A percentile compares a stretch with the other conserved stretches of the same genome.
Conservation (phyloP, 2,888 invertebrate genomes). For the Torymus auratus region DNA sequence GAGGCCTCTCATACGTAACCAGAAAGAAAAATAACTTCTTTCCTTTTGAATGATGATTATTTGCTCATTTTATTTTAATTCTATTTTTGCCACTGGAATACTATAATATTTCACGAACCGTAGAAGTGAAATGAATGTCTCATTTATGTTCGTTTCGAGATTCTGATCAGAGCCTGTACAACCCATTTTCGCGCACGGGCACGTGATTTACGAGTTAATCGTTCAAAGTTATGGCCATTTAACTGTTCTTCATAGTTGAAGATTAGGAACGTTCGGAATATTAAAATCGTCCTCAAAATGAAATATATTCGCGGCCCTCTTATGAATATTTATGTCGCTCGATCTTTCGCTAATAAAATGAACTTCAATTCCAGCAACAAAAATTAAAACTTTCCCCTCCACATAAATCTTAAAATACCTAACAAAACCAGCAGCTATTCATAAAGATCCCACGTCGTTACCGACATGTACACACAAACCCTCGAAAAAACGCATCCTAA, state of each 20-base stretch:
- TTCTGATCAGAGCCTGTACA: conserved; percentile 17
- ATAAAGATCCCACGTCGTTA: no score
- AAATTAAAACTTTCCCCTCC: no score
- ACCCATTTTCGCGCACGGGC: conserved; percentile 4
- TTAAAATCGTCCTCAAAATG: conserved; percentile 2
- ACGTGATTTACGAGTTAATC: conserved; percentile 23
- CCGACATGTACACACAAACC: neutral
- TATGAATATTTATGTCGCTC: neutral
- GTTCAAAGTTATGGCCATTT: conserved; percentile 22
- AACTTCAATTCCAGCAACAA: neutral
- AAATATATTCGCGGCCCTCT: neutral
- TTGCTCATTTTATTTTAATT: no score
- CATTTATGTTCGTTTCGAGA: neutral
- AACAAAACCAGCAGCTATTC: no score
- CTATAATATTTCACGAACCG: conserved; percentile 15
- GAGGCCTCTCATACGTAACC: no score
- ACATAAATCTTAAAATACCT: no score
- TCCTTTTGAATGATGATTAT: no score
- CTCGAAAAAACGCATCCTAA: neutral
- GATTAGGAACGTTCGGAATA: conserved; percentile 23
- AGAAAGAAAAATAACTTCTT: no score
- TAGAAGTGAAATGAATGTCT: conserved; percentile 20
- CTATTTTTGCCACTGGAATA: neutral
- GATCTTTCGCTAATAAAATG: no score
- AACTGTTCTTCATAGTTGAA: conserved; percentile 26